A percentile compares a stretch with the other conserved stretches of the same genome.
These are phyloP conservation scores for Cheilosia grossa DNA, from an alignment of 2,888 invertebrate species.

Conservation along the genomic window DNA sequence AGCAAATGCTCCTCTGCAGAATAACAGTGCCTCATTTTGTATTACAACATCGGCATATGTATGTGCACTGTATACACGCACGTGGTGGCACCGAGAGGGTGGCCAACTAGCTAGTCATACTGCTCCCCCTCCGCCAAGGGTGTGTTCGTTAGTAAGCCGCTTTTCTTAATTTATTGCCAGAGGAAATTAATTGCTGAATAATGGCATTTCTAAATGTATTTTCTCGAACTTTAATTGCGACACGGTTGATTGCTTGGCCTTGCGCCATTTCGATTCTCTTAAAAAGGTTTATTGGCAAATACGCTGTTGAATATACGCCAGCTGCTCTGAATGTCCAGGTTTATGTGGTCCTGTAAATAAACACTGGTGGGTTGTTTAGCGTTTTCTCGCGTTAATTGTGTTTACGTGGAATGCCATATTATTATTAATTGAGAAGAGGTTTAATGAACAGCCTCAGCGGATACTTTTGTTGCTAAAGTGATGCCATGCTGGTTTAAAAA, in stretches of 20 bases:
- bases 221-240: constrained; percentile 67
- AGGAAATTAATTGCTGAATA: constrained; percentile 74
- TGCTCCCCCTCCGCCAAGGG: neutral
- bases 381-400: constrained; percentile 38
- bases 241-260: constrained; percentile 30
- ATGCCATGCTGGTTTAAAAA: no score
- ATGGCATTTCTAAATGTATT: constrained; percentile 69
- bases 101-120: constrained; percentile 13
- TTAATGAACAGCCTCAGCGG: constrained; percentile 49
- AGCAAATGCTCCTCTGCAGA: constrained; percentile 49
- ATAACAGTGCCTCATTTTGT: constrained; percentile 15
- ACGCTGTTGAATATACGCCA: neutral
- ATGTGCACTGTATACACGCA: neutral
- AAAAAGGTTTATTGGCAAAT: neutral
- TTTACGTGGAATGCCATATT: constrained; percentile 41
- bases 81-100: neutral
- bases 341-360: constrained; percentile 27
- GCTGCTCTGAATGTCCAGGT: constrained; percentile 25
- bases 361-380: constrained; percentile 31
- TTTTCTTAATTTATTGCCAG: constrained; percentile 73
- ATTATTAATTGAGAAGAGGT: constrained; percentile 62
- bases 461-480: constrained; percentile 6
- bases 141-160: constrained; percentile 70
- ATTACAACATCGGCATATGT: constrained; percentile 1
- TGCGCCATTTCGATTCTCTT: constrained; percentile 19